Evolutionary conservation across 2,797 vertebrate species (phyloP), one percentile per base, ranked within the genome.

Genomic region (Xyrichtys novacula): DNA sequence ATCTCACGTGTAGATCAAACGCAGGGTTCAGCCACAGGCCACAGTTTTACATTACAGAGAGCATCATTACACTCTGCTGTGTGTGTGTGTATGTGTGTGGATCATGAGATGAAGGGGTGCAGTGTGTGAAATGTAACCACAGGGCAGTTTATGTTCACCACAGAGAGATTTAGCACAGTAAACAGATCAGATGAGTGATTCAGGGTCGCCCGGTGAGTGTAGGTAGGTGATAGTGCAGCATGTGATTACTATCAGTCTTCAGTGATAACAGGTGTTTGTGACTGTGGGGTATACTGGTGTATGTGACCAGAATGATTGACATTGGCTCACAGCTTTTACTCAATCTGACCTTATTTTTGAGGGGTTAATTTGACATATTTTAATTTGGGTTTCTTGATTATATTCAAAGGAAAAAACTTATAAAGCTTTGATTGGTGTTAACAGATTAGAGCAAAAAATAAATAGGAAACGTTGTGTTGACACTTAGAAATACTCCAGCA

Each of bases 41-140:
- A 36, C 10, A 29, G 17, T 46, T 78, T 65, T 40, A 22, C 42
- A 63, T 66, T 44, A 55, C 53, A 68, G 26, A 67, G 28, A 55
- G n/a, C 22, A 50, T 8, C 7, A 23, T 43, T 28, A 48, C 47
- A 34, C 15, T 29, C 34, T 40, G 4, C 47, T 64, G 54, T 28
- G 6, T 54, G 42, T 43, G 25, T 44, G 50, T 36, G 40, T 54
- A 36, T 43, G 25, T 44, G 50, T 36, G 40, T 25, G 31, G 19
- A 50, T 20, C 12, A 17, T 9, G 16, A 72, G 40, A 49, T 48
- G 17, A 50, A 19, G 16, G 15, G 36, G 16, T 44, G 29, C 28
- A 14, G 8, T 44, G 6, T 47, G 2, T 70, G 15, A n/a, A 17
- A 11, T n/a, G 15, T 65, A 20, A 38, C 54, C 39, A 19, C 16